Percentiles rank a stretch among this genome's conserved stretches.
These are phyloP conservation scores for Trichonephila inaurata DNA, from an alignment of 1,140 invertebrate species.

Conservation along the genomic window DNA sequence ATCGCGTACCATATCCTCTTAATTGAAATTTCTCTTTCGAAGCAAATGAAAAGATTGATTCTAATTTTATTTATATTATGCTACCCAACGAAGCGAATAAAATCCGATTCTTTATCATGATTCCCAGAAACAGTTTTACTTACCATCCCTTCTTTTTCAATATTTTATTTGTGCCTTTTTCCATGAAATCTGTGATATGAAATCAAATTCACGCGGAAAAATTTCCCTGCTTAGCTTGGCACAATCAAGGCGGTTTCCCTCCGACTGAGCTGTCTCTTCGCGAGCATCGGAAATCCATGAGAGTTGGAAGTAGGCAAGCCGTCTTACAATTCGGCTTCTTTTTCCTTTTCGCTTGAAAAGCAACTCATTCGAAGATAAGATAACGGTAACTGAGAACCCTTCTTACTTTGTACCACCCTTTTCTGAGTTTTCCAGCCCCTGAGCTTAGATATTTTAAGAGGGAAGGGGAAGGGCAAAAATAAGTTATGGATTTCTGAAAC, in stretches of 20 bases:
- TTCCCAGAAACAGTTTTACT: not conserved
- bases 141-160: not conserved
- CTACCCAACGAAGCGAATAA: no score
- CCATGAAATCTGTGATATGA: not conserved
- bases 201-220: not conserved
- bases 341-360: constrained; percentile 22
- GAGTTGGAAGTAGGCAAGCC: constrained; percentile 23
- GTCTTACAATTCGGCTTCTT: not conserved
- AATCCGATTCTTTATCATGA: not conserved
- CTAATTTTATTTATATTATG: no score
- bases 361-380: constrained; percentile 62
- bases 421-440: not conserved
- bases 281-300: constrained; percentile 33
- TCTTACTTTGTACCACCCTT: constrained; percentile 26
- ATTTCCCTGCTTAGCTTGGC: not conserved
- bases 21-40: no score
- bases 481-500: constrained; percentile 53
- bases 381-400: constrained; percentile 52
- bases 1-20: no score
- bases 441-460: constrained; percentile 46
- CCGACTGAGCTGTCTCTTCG: not conserved
- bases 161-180: not conserved
- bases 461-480: constrained; percentile 3
- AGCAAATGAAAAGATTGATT: no score
- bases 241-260: not conserved